Percentiles rank a stretch among this genome's conserved stretches.
Evolutionary conservation across 2,113 vertebrate genomes (phyloP).

Genomic region (Cranoglanis bouderius): DNA sequence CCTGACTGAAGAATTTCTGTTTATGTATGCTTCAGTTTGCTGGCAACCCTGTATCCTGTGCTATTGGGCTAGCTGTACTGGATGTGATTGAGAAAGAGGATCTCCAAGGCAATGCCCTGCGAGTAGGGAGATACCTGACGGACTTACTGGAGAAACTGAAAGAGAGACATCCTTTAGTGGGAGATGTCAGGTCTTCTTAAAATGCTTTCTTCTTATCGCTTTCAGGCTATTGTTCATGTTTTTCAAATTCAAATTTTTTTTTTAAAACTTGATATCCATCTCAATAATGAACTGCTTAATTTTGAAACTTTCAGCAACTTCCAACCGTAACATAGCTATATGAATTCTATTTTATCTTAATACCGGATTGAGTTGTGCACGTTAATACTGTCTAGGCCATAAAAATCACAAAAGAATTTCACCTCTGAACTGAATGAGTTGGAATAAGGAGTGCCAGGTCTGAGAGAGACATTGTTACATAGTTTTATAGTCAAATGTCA

Average conservation of each 20-base stretch:
- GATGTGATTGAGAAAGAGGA: slow-evolving; percentile 89
- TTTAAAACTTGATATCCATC: not conserved
- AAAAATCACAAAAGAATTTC: not conserved
- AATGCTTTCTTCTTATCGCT: not conserved
- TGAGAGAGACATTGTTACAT: not conserved
- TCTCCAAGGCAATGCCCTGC: slow-evolving; percentile 84
- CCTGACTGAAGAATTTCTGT: slow-evolving; percentile 4
- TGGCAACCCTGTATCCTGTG: slow-evolving; percentile 95
- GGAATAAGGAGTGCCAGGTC: not conserved
- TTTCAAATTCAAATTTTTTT: not conserved
- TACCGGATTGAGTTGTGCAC: not conserved
- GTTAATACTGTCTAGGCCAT: not conserved
- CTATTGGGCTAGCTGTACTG: slow-evolving; percentile 88
- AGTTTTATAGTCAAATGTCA: not conserved
- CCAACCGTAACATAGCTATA: not conserved
- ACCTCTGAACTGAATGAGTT: not conserved
- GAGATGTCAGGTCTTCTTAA: slow-evolving; percentile 72
- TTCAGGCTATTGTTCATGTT: not conserved
- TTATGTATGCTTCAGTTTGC: slow-evolving; percentile 80
- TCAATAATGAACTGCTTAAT: not conserved
- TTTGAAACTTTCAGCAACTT: not conserved
- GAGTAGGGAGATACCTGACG: slow-evolving; percentile 81
- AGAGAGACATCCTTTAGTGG: slow-evolving; percentile 84
- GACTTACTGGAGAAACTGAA: slow-evolving; percentile 80
- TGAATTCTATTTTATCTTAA: not conserved